phyloP scores from a whole-genome alignment of 2,797 vertebrate genomes.

The Cebuella pygmaea region DNA sequence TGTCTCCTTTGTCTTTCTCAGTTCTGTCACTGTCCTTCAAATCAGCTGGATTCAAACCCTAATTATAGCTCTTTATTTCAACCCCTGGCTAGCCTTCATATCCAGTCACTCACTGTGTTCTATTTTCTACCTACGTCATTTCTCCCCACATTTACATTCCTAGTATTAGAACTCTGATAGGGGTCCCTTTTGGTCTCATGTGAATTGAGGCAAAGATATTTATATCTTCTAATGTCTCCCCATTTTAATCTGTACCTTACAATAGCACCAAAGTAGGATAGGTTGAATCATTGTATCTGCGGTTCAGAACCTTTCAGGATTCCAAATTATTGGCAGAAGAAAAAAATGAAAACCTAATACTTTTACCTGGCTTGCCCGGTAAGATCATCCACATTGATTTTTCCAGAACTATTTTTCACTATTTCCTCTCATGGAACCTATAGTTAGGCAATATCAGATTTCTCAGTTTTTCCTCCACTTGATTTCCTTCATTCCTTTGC shows the following conservation, averaged over 20 bases:
- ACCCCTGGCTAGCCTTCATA: neutral
- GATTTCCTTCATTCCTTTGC: neutral
- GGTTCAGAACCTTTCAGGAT: neutral
- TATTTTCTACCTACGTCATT: neutral
- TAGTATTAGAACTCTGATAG: neutral
- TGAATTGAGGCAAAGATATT: neutral
- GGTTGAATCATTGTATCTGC: neutral
- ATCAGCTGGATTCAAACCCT: neutral
- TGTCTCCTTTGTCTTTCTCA: neutral
- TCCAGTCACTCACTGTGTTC: neutral
- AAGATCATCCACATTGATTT: neutral
- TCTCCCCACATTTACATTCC: neutral
- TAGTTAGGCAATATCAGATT: neutral
- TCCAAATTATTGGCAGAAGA: neutral
- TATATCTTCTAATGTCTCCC: neutral
- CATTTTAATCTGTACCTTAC: neutral
- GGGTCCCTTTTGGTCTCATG: neutral
- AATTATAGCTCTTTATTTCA: neutral
- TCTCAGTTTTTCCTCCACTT: neutral
- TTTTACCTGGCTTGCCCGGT: neutral
- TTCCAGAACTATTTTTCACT: neutral
- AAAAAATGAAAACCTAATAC: too few relatives aligned
- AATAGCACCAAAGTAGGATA: neutral
- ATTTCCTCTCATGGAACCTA: neutral
- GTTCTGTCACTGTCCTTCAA: conserved; percentile 8